Evolutionary conservation across 2,797 vertebrate genomes (phyloP).

Genomic region (Antennarius maculatus): DNA sequence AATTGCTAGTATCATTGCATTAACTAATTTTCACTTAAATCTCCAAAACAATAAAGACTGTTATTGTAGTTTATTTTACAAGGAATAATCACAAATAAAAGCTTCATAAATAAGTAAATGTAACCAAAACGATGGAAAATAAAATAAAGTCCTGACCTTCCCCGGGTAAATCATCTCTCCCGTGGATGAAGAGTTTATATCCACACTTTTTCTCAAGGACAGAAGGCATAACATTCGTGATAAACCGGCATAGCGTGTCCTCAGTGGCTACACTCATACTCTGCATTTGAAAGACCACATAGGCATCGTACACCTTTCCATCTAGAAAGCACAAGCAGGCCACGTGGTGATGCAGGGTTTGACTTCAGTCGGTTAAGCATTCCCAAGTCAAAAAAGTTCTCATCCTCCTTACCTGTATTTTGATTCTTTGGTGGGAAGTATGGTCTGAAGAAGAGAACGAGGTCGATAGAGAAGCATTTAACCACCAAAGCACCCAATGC

Average conservation of each 20-base stretch:
- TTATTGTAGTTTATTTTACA: too few species aligned
- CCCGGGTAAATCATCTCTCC: constrained; percentile 87
- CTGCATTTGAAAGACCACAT: constrained; percentile 81
- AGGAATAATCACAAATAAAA: too few species aligned
- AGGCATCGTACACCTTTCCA: constrained; percentile 81
- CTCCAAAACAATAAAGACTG: neutral
- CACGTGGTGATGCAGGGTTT: too few species aligned
- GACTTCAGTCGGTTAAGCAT: too few species aligned
- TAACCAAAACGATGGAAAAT: neutral
- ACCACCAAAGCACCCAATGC: constrained; percentile 47
- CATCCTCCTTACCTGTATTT: constrained; percentile 6
- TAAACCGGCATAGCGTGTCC: constrained; percentile 74
- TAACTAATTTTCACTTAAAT: too few species aligned
- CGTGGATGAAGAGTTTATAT: constrained; percentile 87
- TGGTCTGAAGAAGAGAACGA: constrained; percentile 72
- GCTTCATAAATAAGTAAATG: neutral
- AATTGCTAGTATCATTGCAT: too few species aligned
- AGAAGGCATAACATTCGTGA: constrained; percentile 78
- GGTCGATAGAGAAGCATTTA: constrained; percentile 74
- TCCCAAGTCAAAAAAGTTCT: neutral
- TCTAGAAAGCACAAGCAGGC: constrained; percentile 59
- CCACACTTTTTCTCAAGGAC: constrained; percentile 86
- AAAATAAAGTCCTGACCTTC: constrained; percentile 78
- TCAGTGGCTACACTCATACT: constrained; percentile 37
- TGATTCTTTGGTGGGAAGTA: constrained; percentile 35